Evolutionary conservation across 2,888 invertebrate genomes (phyloP).

Genomic region (Arctia plantaginis): DNA sequence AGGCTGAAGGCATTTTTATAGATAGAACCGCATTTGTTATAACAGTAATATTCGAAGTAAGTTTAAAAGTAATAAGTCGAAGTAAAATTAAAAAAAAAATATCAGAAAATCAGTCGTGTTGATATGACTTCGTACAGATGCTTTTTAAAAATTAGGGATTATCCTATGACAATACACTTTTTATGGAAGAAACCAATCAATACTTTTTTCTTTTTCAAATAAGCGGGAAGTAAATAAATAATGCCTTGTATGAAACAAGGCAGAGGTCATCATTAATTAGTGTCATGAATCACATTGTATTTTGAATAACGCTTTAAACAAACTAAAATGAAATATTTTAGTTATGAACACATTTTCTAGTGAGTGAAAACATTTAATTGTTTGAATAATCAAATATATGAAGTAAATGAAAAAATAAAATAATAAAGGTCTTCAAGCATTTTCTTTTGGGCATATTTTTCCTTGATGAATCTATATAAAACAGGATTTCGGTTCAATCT

Average conservation of each 20-base stretch:
- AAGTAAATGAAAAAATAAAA: too few species aligned
- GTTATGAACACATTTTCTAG: neutral
- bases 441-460: neutral
- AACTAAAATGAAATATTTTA: neutral
- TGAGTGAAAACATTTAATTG: neutral
- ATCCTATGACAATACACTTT: neutral
- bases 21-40: neutral
- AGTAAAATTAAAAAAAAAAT: too few species aligned
- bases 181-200: neutral
- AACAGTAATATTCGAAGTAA: neutral
- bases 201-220: neutral
- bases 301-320: neutral
- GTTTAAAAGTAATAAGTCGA: too few species aligned
- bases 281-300: neutral
- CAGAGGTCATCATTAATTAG: neutral
- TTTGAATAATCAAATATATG: neutral
- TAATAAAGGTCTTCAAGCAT: neutral
- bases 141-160: too few species aligned
- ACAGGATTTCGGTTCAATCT: too few species aligned
- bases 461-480: too few species aligned
- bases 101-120: too few species aligned
- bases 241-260: neutral
- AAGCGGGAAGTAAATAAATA: neutral
- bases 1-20: too few species aligned
- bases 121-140: too few species aligned